A percentile compares a stretch with the other conserved stretches of the same genome.
Evolutionary conservation across 2,113 vertebrate species (phyloP).

Genomic region (Cochlearius cochlearius): DNA sequence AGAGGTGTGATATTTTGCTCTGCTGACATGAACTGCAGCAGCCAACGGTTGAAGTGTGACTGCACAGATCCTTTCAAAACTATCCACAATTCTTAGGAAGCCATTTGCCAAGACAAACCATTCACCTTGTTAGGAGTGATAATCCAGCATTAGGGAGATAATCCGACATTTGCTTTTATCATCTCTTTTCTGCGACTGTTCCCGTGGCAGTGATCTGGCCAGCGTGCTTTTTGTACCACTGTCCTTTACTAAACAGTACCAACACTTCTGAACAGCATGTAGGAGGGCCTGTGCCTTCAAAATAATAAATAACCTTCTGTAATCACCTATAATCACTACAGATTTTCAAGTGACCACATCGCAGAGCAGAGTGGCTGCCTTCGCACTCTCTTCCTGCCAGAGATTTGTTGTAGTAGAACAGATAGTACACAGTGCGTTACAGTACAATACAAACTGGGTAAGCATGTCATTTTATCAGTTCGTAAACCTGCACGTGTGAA

Average conservation of each 20-base stretch:
- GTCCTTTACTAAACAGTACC: background rate
- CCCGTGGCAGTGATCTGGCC: background rate
- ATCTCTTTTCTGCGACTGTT: background rate
- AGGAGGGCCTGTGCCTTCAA: background rate
- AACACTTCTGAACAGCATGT: background rate
- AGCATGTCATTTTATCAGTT: background rate
- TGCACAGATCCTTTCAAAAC: constrained; percentile 17
- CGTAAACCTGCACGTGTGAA: background rate
- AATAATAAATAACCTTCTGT: background rate
- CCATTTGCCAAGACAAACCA: constrained; percentile 58
- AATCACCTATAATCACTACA: background rate
- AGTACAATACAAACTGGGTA: fast-evolving
- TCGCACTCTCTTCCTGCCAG: background rate
- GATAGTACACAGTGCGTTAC: fast-evolving
- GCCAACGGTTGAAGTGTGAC: constrained; percentile 53
- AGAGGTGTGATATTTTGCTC: background rate
- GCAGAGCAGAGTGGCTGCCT: background rate
- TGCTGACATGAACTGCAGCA: constrained; percentile 27
- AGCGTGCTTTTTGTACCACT: background rate
- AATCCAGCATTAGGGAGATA: constrained; percentile 57
- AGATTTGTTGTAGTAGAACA: background rate
- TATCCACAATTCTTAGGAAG: constrained; percentile 22
- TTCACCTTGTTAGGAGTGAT: constrained; percentile 55
- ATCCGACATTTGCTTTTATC: constrained; percentile 50
- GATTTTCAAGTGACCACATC: background rate